Evolutionary conservation across 92 coral and sea anemone genomes (phyloP).

Genomic region (Porites cylindrica): DNA sequence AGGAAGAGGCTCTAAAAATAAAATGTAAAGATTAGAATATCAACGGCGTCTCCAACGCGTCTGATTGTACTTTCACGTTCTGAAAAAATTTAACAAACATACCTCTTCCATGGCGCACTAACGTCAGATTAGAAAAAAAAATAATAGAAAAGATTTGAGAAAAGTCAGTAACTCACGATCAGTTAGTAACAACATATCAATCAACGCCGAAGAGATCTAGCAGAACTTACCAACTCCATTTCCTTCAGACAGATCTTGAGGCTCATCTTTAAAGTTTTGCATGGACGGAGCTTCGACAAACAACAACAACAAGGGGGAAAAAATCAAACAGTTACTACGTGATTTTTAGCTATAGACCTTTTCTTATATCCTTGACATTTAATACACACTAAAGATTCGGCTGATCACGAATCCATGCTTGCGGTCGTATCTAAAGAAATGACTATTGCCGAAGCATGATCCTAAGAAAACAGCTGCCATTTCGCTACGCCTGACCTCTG

Average conservation of each 20-base stretch:
- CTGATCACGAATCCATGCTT: no score
- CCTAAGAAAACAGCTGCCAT: no score
- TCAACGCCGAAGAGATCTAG: neutral
- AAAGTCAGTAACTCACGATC: neutral
- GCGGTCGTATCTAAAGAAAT: no score
- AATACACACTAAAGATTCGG: no score
- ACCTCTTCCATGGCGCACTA: neutral
- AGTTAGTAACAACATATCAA: no score
- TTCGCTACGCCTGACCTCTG: no score
- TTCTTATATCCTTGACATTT: no score
- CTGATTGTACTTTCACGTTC: neutral
- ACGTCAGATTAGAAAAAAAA: neutral
- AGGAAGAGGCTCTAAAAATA: neutral
- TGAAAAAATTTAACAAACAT: neutral
- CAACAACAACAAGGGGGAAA: neutral
- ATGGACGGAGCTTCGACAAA: neutral
- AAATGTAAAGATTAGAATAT: neutral
- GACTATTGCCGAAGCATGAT: no score
- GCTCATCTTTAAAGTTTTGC: neutral
- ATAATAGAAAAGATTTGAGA: neutral
- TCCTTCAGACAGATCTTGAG: neutral
- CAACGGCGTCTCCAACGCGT: neutral
- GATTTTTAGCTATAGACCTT: neutral
- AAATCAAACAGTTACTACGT: neutral
- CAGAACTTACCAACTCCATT: neutral